These are phyloP conservation scores for Listronotus bonariensis DNA, from an alignment of 1,140 invertebrate species.

Conservation along the genomic window DNA sequence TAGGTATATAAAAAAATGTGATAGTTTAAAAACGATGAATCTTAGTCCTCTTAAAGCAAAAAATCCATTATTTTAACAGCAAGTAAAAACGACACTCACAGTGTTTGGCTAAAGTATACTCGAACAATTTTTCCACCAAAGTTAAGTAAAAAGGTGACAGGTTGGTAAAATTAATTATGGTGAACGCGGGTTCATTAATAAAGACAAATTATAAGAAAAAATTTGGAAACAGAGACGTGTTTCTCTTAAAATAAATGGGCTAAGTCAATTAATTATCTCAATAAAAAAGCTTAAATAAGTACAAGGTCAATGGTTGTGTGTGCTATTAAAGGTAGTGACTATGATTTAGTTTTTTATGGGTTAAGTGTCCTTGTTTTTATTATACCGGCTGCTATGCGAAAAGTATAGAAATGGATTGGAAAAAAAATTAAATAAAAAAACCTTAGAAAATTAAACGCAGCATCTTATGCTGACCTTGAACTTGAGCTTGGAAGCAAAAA, in stretches of 20 bases:
- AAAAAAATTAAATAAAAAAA: too few species aligned
- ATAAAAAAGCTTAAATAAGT: not conserved
- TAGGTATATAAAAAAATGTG: too few species aligned
- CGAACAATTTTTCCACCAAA: conserved; percentile 26
- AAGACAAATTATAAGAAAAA: conserved; percentile 30
- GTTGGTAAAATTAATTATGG: conserved; percentile 28
- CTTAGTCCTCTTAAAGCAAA: conserved; percentile 12
- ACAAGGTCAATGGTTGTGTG: too few species aligned
- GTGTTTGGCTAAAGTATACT: conserved; percentile 26
- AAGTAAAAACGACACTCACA: conserved; percentile 16
- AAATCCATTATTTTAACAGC: conserved; percentile 22
- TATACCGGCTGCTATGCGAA: too few species aligned
- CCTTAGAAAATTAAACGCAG: too few species aligned
- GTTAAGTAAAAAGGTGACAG: conserved; percentile 28
- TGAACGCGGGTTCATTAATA: conserved; percentile 28
- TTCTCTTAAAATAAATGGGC: conserved; percentile 18
- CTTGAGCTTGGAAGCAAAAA: too few species aligned
- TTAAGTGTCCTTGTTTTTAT: too few species aligned
- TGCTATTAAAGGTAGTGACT: too few species aligned
- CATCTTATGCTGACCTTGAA: too few species aligned
- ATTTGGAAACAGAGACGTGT: conserved; percentile 16
- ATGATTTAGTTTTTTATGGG: too few species aligned
- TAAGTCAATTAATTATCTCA: conserved; percentile 10
- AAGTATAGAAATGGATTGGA: too few species aligned
- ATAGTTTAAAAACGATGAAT: conserved; percentile 13